phyloP scores from a whole-genome alignment of 1,140 invertebrate species.

The Leptoteleia sp. region DNA sequence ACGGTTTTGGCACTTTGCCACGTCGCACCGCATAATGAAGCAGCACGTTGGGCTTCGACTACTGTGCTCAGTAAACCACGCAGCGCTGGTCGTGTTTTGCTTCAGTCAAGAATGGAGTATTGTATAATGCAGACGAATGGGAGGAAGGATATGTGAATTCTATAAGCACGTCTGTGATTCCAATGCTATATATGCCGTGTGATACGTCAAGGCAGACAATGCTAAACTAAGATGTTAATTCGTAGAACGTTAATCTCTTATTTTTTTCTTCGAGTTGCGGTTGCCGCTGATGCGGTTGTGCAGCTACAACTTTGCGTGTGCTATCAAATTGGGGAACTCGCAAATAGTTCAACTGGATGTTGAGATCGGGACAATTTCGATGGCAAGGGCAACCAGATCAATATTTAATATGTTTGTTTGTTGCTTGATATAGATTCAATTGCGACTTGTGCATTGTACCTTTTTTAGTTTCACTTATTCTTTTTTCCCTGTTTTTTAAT shows the following conservation, averaged over 20 bases:
- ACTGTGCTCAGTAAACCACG: conserved; percentile 67
- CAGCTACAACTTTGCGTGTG: neutral
- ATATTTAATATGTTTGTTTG: too few relatives aligned
- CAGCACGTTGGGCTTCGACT: conserved; percentile 77
- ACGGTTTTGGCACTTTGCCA: conserved; percentile 78
- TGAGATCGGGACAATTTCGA: too few relatives aligned
- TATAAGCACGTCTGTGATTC: conserved; percentile 26
- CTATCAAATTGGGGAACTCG: neutral
- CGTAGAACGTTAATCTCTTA: conserved; percentile 20
- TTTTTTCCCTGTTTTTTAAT: too few relatives aligned
- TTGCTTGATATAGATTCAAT: too few relatives aligned
- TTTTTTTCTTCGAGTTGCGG: neutral
- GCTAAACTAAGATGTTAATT: conserved; percentile 33
- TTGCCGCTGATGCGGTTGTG: neutral
- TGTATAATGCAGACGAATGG: conserved; percentile 70
- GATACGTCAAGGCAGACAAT: conserved; percentile 18
- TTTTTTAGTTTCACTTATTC: too few relatives aligned
- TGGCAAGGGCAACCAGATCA: too few relatives aligned
- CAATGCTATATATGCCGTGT: conserved; percentile 20
- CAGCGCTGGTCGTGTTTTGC: conserved; percentile 74
- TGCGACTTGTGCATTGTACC: too few relatives aligned
- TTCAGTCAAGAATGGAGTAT: conserved; percentile 76
- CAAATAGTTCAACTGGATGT: too few relatives aligned
- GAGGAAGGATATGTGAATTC: conserved; percentile 56
- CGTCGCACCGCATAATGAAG: conserved; percentile 80